phyloP scores from a whole-genome alignment of 2,113 vertebrate species.

The Capreolus pygargus region DNA sequence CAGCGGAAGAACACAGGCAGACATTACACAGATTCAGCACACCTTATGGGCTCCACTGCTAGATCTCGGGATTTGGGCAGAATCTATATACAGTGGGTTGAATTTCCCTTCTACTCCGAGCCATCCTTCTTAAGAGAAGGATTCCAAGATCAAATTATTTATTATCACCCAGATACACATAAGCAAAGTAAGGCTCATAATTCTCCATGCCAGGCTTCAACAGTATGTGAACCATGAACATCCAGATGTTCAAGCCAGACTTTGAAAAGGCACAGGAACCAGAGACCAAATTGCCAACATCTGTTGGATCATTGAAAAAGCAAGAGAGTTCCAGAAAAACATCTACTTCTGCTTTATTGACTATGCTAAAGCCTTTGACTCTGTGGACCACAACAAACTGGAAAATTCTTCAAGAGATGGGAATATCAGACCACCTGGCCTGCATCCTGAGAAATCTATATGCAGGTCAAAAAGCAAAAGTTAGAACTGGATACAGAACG shows the following conservation, averaged over 20 bases:
- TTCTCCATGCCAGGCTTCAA: background rate
- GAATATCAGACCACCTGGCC: background rate
- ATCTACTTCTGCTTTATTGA: no score
- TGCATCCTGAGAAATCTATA: background rate
- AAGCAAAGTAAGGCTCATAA: background rate
- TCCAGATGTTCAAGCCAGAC: background rate
- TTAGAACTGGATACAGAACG: background rate
- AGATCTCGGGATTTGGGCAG: background rate
- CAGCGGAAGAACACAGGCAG: background rate
- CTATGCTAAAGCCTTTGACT: no score
- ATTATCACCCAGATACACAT: background rate
- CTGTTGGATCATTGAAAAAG: background rate
- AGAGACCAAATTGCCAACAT: background rate
- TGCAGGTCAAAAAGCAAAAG: background rate
- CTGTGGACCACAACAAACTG: no score
- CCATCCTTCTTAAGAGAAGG: background rate
- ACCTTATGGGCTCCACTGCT: background rate
- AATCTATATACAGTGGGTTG: background rate
- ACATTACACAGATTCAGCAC: background rate
- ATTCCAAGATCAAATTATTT: background rate
- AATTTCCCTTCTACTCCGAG: background rate
- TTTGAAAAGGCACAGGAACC: background rate
- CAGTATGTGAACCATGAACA: accelerated
- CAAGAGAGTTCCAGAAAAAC: background rate
- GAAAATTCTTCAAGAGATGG: background rate